Conservation (phyloP, 2,113 vertebrate genomes). For the Zosterops lateralis region DNA sequence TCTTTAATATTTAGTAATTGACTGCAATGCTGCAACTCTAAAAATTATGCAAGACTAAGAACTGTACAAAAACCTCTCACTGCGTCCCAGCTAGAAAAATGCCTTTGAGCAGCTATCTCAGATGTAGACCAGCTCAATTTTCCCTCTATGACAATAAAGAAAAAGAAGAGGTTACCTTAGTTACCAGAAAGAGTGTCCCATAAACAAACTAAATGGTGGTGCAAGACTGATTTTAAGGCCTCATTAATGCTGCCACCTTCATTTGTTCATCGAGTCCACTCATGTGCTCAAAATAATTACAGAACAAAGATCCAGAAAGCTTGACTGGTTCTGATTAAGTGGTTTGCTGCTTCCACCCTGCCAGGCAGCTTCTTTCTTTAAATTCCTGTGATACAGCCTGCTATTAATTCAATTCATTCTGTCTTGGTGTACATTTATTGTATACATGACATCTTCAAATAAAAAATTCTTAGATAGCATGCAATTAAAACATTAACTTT, state of each 20-base stretch:
- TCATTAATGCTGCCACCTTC: neutral
- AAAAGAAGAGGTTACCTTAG: neutral
- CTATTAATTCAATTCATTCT: neutral
- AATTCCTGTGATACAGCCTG: neutral
- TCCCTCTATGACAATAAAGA: neutral
- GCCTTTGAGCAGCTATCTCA: neutral
- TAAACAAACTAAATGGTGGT: neutral
- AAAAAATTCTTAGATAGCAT: neutral
- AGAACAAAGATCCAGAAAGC: neutral
- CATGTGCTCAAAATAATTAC: neutral
- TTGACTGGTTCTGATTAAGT: neutral
- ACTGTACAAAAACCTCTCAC: neutral
- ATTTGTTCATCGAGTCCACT: fast-evolving
- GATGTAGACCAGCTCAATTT: neutral
- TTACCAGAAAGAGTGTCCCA: neutral
- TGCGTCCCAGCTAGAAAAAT: neutral
- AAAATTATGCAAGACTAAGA: neutral
- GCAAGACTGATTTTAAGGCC: neutral
- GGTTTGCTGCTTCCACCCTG: neutral
- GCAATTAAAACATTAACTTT: neutral
- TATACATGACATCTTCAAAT: neutral
- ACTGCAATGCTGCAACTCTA: neutral
- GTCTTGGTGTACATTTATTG: neutral
- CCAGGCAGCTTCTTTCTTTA: neutral
- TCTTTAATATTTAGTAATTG: neutral